Conservation (phyloP, 2,113 vertebrate species). For the Perccottus glenii region DNA sequence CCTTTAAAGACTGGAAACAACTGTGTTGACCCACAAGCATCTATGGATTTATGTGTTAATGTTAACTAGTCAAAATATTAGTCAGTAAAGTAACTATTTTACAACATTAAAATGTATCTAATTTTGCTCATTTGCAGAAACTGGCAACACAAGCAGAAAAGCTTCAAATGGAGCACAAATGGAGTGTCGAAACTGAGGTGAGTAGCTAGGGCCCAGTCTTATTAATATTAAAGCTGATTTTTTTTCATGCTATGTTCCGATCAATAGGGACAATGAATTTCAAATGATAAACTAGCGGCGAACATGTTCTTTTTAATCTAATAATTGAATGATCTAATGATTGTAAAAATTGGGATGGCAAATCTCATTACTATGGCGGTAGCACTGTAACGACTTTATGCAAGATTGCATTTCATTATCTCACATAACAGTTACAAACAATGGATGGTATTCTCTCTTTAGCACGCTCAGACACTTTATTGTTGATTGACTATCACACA, state of each 20-base stretch:
- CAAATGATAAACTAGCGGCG: slow-evolving; percentile 23
- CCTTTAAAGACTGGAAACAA: background rate
- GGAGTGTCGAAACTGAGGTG: slow-evolving; percentile 87
- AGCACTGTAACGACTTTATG: slow-evolving; percentile 29
- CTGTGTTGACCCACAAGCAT: background rate
- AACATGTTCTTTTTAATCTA: slow-evolving; percentile 67
- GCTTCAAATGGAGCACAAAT: slow-evolving; percentile 85
- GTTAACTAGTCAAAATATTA: too few relatives aligned
- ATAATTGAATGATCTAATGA: too few relatives aligned
- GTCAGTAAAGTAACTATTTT: background rate
- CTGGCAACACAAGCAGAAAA: slow-evolving; percentile 86
- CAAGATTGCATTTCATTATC: slow-evolving; percentile 44
- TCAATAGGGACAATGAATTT: slow-evolving; percentile 17
- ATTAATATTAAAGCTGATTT: slow-evolving; percentile 24
- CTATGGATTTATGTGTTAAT: too few relatives aligned
- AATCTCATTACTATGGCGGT: slow-evolving; percentile 48
- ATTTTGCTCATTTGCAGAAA: slow-evolving; percentile 74
- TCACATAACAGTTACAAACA: slow-evolving; percentile 20
- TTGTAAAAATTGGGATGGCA: slow-evolving; percentile 49
- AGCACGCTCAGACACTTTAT: background rate
- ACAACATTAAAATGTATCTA: background rate
- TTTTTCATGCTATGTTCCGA: background rate
- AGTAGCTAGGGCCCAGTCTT: background rate
- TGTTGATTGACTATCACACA: too few relatives aligned
- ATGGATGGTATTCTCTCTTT: background rate